phyloP scores from a whole-genome alignment of 2,888 invertebrate species.

The Chloroclysta siterata region DNA sequence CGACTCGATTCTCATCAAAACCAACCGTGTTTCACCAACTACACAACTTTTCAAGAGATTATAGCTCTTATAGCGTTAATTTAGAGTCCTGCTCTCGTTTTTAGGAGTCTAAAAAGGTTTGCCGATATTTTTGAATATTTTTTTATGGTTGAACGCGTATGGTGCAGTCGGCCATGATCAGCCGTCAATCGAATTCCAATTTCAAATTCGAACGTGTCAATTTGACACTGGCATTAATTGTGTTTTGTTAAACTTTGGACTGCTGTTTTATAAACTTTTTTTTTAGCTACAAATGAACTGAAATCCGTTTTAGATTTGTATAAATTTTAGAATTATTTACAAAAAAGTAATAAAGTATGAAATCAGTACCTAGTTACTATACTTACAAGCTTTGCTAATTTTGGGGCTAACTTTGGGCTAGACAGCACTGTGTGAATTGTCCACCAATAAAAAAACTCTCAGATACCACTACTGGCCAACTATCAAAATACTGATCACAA shows the following conservation, averaged over 20 bases:
- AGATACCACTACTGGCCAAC: too few relatives aligned
- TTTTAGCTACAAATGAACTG: too few relatives aligned
- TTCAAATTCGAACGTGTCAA: constrained; percentile 66
- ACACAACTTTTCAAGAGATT: constrained; percentile 22
- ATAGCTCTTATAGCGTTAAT: constrained; percentile 7
- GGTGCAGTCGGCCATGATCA: constrained; percentile 57
- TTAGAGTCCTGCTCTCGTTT: constrained; percentile 12
- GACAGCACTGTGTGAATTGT: too few relatives aligned
- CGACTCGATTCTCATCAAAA: constrained; percentile 45
- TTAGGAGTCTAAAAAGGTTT: neutral
- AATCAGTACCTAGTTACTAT: too few relatives aligned
- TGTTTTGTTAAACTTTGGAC: constrained; percentile 14
- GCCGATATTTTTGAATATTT: constrained; percentile 56
- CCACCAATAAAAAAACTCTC: too few relatives aligned
- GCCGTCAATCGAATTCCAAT: constrained; percentile 68
- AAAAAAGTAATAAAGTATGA: too few relatives aligned
- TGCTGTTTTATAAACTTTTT: too few relatives aligned
- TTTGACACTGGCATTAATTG: constrained; percentile 50
- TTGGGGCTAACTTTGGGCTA: too few relatives aligned
- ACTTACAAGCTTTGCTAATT: too few relatives aligned
- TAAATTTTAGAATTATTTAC: too few relatives aligned
- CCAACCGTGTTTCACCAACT: constrained; percentile 6
- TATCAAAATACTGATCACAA: too few relatives aligned
- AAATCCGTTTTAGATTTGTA: too few relatives aligned
- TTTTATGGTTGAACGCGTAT: constrained; percentile 67